Evolutionary conservation across 2,888 invertebrate genomes (phyloP), one percentile per base, ranked within the genome.

Genomic region (Nymphalis polychloros): DNA sequence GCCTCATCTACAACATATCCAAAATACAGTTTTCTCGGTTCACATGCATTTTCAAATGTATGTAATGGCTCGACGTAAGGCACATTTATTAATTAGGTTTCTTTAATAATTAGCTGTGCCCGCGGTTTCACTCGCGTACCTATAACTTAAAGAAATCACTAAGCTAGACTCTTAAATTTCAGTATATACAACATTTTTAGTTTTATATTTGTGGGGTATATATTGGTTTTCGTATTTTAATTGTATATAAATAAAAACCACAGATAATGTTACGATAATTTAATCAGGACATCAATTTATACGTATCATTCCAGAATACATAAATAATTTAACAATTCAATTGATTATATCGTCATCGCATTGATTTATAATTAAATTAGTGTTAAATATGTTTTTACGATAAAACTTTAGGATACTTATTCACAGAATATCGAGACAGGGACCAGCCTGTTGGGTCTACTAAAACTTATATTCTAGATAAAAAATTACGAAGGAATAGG

Each of bases 221-320:
- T 23, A 23, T 23, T 23, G 23, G 23, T 23, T 23, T 1, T 23
- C 23, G 23, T 2, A 23, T 23, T 23, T 23, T 23, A n/a, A n/a
- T n/a, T n/a, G n/a, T n/a, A 6, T 6, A 0, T 13, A 41, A 41
- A 78, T 74, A 75, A 78, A 77, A 76, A 57, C 8, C 73, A 73
- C 72, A 74, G 64, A 76, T 63, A 68, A 70, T 72, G 75, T 81
- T 88, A 82, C 84, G 86, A 88, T 90, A 88, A 87, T 92, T 91
- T 92, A 90, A 87, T 92, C 88, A 86, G 89, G 91, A 92, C 90
- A 90, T 87, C 88, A 90, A 90, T 85, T 89, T 87, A 87, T 89
- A 87, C 82, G 85, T 86, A 91, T 89, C 88, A 87, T 86, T 85
- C 84, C 89, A 86, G 89, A 89, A 87, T 89, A 88, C 88, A 89